These are phyloP conservation scores for Lymantria monacha DNA, from an alignment of 2,888 invertebrate species.

Conservation along the genomic window DNA sequence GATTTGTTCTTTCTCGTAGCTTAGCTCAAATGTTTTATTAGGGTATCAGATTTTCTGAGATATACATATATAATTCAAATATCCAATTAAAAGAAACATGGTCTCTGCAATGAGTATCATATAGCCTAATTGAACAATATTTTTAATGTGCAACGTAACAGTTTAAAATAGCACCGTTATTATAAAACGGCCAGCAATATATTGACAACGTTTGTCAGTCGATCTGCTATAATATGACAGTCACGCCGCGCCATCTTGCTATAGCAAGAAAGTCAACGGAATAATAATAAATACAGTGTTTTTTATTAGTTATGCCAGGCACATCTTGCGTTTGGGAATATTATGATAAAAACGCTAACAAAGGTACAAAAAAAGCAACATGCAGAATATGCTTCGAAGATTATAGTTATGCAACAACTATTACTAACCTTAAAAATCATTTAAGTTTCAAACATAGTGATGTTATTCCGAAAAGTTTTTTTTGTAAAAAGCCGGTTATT, in stretches of 20 bases:
- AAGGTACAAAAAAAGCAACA: not conserved
- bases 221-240: not conserved
- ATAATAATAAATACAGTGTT: too few relatives aligned
- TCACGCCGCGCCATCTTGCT: not conserved
- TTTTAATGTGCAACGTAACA: too few relatives aligned
- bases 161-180: too few relatives aligned
- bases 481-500: not conserved
- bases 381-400: constrained; percentile 1
- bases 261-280: not conserved
- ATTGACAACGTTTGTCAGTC: too few relatives aligned
- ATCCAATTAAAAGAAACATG: too few relatives aligned
- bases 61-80: too few relatives aligned
- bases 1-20: too few relatives aligned
- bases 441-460: not conserved
- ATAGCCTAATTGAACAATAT: too few relatives aligned
- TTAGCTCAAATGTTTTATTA: too few relatives aligned
- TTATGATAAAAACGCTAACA: constrained; percentile 2
- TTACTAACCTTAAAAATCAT: constrained; percentile 8
- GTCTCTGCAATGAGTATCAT: too few relatives aligned
- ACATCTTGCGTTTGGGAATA: constrained; percentile 15
- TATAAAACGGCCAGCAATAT: too few relatives aligned
- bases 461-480: not conserved
- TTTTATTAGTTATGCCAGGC: not conserved
- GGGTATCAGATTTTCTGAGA: too few relatives aligned
- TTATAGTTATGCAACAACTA: constrained; percentile 1